Evolutionary conservation across 92 coral and sea anemone species (phyloP), one percentile per base, ranked within the genome.

Genomic region (Plumapathes pennacea): DNA sequence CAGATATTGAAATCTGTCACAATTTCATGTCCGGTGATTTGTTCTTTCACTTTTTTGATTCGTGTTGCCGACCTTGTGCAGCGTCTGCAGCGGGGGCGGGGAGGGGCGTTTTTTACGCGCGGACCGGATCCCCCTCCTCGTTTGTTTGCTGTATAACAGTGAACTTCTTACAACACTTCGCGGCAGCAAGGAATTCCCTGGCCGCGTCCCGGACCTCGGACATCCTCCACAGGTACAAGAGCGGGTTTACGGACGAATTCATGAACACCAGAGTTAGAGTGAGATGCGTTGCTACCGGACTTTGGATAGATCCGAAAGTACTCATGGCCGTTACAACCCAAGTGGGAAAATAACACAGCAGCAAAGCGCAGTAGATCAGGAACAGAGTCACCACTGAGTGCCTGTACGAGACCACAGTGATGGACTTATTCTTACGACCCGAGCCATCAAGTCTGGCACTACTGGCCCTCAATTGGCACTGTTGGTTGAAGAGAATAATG

Each of bases 221-320:
- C 2, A 53, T 53, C 41, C 42, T 30, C 60, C 60, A 53, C 42
- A 53, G 21, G 29, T 53, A 53, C 23, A 53, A 14, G 3, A 13
- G 29, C 10, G 62, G 62, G 24, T 55, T 55, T 33, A 55, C 62
- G 1, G 45, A 33, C 13, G 62, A 55, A 33, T 54, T 54, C 26
- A 54, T 10, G 44, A 54, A 55, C 4, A 55, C 20, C 33, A 55
- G 38, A 36, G 62, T 55, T 24, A 55, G 22, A 13, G 62, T 32
- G 24, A 55, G 23, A 13, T 55, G 17, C 12, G 43, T 55, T 13
- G 62, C 45, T 18, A 9, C 38, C n/a, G n/a, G n/a, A n/a, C n/a
- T n/a, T 36, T 3, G 42, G 62, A 55, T 32, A 7, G 45, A 20
- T 32, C 28, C 12, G 9, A 28, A 6, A 10, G 6, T 33, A 2